Conservation (phyloP, 2,797 vertebrate species). For the Coranthus polyacanthus region DNA sequence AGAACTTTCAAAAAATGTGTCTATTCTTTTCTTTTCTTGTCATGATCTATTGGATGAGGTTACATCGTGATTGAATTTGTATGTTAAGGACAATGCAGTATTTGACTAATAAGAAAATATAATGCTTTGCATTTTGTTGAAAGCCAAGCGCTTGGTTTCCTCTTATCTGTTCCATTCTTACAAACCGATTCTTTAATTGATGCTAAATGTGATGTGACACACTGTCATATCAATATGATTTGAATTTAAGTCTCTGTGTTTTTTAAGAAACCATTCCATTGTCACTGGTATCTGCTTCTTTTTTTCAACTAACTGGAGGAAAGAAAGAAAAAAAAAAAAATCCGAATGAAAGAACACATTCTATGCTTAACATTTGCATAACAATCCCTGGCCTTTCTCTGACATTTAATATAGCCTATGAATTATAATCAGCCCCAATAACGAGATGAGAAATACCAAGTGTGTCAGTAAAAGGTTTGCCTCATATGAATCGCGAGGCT, state of each 20-base stretch:
- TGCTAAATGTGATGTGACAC: slow-evolving; percentile 22
- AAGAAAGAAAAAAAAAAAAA: slow-evolving; percentile 26
- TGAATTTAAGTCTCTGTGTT: slow-evolving; percentile 29
- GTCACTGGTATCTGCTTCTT: slow-evolving; percentile 46
- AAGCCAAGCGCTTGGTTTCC: slow-evolving; percentile 14
- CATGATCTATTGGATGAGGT: neutral
- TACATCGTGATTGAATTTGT: neutral
- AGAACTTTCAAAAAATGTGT: neutral
- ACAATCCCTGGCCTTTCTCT: slow-evolving; percentile 86
- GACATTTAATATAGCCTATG: slow-evolving; percentile 85
- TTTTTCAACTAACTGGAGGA: slow-evolving; percentile 22
- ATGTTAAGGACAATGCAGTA: neutral
- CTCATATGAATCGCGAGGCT: slow-evolving; percentile 65
- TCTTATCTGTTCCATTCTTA: slow-evolving; percentile 25
- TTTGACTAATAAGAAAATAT: slow-evolving; percentile 1
- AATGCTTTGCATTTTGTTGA: neutral
- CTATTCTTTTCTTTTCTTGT: neutral
- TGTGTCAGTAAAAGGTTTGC: slow-evolving; percentile 80
- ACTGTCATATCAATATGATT: neutral
- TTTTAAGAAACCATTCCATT: slow-evolving; percentile 46
- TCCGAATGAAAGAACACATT: slow-evolving; percentile 76
- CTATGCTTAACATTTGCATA: slow-evolving; percentile 83
- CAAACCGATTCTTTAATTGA: slow-evolving; percentile 37
- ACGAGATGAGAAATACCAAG: slow-evolving; percentile 83
- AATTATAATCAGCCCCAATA: slow-evolving; percentile 85